Conservation (phyloP, 2,797 vertebrate genomes). For the Liparis tanakae region DNA sequence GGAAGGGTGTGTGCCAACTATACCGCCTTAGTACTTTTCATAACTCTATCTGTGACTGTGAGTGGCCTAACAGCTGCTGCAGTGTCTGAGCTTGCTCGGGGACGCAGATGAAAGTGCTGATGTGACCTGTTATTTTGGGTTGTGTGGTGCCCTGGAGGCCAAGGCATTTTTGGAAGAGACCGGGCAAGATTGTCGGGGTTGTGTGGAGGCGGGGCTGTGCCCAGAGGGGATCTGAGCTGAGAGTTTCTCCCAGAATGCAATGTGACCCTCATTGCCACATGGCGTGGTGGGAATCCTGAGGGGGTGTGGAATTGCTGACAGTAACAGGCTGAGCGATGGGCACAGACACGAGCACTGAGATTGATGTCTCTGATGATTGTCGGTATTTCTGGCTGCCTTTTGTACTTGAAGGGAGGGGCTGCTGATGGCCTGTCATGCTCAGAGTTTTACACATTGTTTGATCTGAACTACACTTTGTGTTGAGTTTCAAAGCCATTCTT, state of each 20-base stretch:
- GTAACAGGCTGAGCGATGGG: constrained; percentile 63
- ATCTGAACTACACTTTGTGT: constrained; percentile 37
- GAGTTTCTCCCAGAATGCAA: constrained; percentile 76
- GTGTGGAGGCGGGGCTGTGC: constrained; percentile 23
- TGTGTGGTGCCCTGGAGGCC: constrained; percentile 60
- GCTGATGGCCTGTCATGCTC: constrained; percentile 46
- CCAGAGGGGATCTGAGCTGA: constrained; percentile 59
- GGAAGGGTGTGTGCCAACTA: constrained; percentile 67
- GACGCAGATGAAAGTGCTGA: constrained; percentile 82
- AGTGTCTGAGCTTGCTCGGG: constrained; percentile 77
- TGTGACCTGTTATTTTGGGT: constrained; percentile 80
- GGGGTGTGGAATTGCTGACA: constrained; percentile 65
- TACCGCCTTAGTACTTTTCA: constrained; percentile 66
- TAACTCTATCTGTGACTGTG: constrained; percentile 64
- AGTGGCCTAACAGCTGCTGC: constrained; percentile 77
- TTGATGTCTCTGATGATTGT: constrained; percentile 59
- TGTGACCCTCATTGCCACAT: constrained; percentile 71
- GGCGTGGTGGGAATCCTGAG: constrained; percentile 62
- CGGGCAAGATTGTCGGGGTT: constrained; percentile 51
- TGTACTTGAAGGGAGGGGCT: constrained; percentile 38
- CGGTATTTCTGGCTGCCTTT: constrained; percentile 58
- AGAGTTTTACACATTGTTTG: constrained; percentile 31
- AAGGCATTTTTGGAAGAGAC: constrained; percentile 66
- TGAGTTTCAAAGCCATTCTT: constrained; percentile 40
- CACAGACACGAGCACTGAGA: constrained; percentile 54